Base-by-base conservation (phyloP, 1,140 invertebrate species). In the Cylas formicarius region DNA sequence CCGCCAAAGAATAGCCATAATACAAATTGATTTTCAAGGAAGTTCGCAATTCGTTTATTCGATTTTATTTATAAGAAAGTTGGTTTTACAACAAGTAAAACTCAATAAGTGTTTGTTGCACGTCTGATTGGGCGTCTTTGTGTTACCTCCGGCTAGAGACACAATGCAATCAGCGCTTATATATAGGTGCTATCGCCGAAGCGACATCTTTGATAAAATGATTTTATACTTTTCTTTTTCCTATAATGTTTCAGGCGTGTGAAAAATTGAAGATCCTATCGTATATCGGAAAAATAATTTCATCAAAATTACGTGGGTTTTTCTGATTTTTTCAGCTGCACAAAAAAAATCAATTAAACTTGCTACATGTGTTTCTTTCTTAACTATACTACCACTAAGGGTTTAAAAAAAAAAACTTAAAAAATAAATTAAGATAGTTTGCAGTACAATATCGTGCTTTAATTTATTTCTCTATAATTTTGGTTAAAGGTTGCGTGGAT, bases 401-500 rank as follows among this genome's bases (percentile, higher is more conserved):
- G n/a, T n/a, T n/a, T n/a, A n/a, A n/a, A n/a, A n/a, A n/a, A n/a
- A n/a, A n/a, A n/a, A n/a, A n/a, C n/a, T n/a, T n/a, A n/a, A n/a
- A n/a, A n/a, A n/a, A n/a, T n/a, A n/a, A n/a, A n/a, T n/a, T n/a
- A n/a, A n/a, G n/a, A n/a, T n/a, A n/a, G n/a, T n/a, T n/a, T n/a
- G n/a, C n/a, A n/a, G n/a, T n/a, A n/a, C n/a, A n/a, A n/a, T n/a
- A n/a, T n/a, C n/a, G n/a, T n/a, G n/a, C n/a, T n/a, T n/a, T n/a
- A n/a, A n/a, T n/a, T n/a, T n/a, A n/a, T n/a, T n/a, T 16, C 11
- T 36, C 37, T 44, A 27, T 27, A 22, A 9, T 31, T 42, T 43
- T 46, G 17, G 50, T 71, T 71, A 33, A 63, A 90, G 87, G 86
- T 92, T 52, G 88, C 86, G 31, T 92, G 88, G 89, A 88, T 92